Evolutionary conservation across 1,140 invertebrate genomes (phyloP).

Genomic region (Drosophila subobscura): DNA sequence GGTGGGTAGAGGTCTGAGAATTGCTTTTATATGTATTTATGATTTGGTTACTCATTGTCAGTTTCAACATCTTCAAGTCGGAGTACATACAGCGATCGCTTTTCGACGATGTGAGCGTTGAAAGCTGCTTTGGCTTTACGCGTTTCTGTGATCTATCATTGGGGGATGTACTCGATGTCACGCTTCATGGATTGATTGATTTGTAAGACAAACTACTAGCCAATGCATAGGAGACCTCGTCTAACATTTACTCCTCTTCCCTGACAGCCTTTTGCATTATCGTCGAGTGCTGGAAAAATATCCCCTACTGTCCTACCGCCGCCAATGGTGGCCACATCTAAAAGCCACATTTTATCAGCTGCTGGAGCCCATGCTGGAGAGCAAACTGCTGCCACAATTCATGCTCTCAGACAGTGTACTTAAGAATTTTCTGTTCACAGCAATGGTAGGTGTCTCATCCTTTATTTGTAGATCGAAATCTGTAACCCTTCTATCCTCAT

Average conservation of each 20-base stretch:
- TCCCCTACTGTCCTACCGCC: conserved; percentile 64
- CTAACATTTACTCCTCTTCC: neutral
- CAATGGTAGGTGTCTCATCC: conserved; percentile 46
- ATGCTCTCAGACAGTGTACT: conserved; percentile 60
- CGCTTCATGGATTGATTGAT: conserved; percentile 87
- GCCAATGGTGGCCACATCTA: conserved; percentile 69
- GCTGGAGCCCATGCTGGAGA: conserved; percentile 67
- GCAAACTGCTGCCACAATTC: conserved; percentile 57
- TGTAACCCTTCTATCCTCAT: neutral
- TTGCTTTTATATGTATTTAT: neutral
- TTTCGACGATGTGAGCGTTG: conserved; percentile 78
- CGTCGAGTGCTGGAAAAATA: conserved; percentile 47
- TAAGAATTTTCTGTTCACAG: conserved; percentile 69
- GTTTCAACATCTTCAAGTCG: conserved; percentile 79
- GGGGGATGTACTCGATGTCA: conserved; percentile 89
- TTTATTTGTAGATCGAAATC: neutral
- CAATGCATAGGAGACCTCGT: conserved; percentile 14
- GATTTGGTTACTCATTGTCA: conserved; percentile 2
- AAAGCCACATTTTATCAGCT: conserved; percentile 54
- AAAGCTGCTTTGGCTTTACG: conserved; percentile 84
- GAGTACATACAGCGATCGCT: conserved; percentile 85
- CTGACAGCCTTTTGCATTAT: conserved; percentile 64
- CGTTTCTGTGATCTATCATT: conserved; percentile 90
- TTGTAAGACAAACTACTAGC: conserved; percentile 80
- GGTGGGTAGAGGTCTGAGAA: conserved; percentile 54